Evolutionary conservation across 1,140 invertebrate genomes (phyloP).

Genomic region (Aphis gossypii): DNA sequence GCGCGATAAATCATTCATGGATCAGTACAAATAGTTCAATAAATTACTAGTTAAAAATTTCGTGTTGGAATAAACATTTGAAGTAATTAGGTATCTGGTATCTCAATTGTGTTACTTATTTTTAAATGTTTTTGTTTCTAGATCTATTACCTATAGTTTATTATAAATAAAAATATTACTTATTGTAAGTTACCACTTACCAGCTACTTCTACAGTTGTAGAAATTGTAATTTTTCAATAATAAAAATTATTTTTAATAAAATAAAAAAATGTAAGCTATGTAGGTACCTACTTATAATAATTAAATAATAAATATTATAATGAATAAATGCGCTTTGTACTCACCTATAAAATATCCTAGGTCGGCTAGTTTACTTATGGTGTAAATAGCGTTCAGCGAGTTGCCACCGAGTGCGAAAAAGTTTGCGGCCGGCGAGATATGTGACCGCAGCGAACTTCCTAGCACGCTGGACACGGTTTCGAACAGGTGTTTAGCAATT

Average conservation of each 20-base stretch:
- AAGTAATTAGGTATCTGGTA: too few species aligned
- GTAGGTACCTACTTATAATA: not conserved
- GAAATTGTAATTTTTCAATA: not conserved
- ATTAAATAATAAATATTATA: not conserved
- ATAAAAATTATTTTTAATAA: not conserved
- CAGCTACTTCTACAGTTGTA: not conserved
- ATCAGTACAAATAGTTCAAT: too few species aligned
- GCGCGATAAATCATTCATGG: too few species aligned
- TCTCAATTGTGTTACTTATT: not conserved
- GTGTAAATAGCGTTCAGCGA: conserved; percentile 85
- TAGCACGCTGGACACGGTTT: conserved; percentile 75
- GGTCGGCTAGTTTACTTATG: conserved; percentile 77
- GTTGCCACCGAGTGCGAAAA: conserved; percentile 85
- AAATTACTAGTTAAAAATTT: too few species aligned
- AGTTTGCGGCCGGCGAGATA: conserved; percentile 72
- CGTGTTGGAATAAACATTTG: too few species aligned
- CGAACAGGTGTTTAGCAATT: conserved; percentile 75
- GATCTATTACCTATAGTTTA: not conserved
- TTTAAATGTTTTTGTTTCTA: not conserved
- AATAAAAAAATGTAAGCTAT: not conserved
- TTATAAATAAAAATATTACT: not conserved
- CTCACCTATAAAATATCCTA: conserved; percentile 77
- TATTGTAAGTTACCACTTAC: not conserved
- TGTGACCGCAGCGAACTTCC: conserved; percentile 69
- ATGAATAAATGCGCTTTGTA: not conserved